phyloP scores from a whole-genome alignment of 2,113 vertebrate genomes.

The Elephas maximus region DNA sequence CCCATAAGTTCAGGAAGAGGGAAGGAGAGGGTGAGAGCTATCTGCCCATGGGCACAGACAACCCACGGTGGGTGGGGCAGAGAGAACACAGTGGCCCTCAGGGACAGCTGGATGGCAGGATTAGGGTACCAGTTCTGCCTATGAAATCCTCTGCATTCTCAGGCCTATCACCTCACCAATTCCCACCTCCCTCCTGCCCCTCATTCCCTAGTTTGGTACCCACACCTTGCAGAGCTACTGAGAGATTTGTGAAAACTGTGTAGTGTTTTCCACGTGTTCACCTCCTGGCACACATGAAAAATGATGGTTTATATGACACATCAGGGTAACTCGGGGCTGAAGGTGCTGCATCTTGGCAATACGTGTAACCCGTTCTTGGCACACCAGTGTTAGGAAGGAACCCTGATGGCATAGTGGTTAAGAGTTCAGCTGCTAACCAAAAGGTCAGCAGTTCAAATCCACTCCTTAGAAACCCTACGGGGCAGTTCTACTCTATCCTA shows the following conservation, averaged over 20 bases:
- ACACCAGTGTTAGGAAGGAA: neutral
- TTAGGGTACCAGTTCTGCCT: neutral
- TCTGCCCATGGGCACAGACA: rapidly evolving
- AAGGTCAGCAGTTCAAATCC: too few species aligned
- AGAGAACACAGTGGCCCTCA: neutral
- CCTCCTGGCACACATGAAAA: neutral
- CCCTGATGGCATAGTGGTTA: too few species aligned
- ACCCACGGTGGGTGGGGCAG: rapidly evolving
- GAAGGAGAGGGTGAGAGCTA: neutral
- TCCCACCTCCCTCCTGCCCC: neutral
- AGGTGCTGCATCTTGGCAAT: neutral
- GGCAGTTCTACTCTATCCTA: too few species aligned
- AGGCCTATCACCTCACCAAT: neutral
- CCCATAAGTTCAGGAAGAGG: neutral
- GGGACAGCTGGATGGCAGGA: neutral
- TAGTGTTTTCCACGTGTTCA: rapidly evolving
- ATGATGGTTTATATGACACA: rapidly evolving
- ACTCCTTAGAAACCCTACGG: too few species aligned
- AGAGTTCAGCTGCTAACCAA: too few species aligned
- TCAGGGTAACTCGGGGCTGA: neutral
- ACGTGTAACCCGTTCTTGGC: rapidly evolving
- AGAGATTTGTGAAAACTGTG: neutral
- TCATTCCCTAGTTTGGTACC: neutral
- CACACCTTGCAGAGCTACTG: neutral
- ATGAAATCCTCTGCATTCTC: neutral